Evolutionary conservation across 2,113 vertebrate species (phyloP), one percentile per base, ranked within the genome.

Genomic region (Lontra canadensis): DNA sequence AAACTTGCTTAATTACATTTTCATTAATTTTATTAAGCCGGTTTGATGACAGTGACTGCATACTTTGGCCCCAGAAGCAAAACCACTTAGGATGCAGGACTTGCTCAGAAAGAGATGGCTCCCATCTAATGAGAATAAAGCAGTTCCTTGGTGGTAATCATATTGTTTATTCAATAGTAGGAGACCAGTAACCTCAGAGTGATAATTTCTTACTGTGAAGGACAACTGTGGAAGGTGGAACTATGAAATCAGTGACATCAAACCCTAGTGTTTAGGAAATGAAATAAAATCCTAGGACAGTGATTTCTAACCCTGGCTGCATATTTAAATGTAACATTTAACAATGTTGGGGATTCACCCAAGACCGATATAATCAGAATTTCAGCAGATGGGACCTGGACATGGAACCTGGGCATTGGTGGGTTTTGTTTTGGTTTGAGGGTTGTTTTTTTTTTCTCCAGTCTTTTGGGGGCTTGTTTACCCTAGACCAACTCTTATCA

Each of bases 1-100:
- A 49, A 97, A 63, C 23, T 20, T 89, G 78, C 44, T 52, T 90
- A 80, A 10, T 83, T 82, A 82, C 5, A 17, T 80, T 98, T 98
- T 97, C 36, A 96, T n/a, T 91, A 93, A 82, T 95, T 67, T 88
- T 90, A 36, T 47, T 63, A 92, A 76, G 31, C 63, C 47, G 47
- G 83, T 44, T 57, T 86, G 8, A 55, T 73, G 81, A 67, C 0
- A 6, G 39, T 79, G 42, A 44, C 42, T 95, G 52, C 15, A 82
- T 86, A 74, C 69, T 47, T 69, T 94, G 5, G 81, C 69, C 84
- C 55, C 86, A 85, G 83, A 85, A 95, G 97, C 90, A 85, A 69
- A 69, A 39, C 88, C 71, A 52, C 21, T 95, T 85, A 36, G 59
- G 49, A 83, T 15, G 6, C 47, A 76, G 11, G 31, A 52, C 34